Percentiles rank a stretch among this genome's conserved stretches.
Conservation (phyloP, 1,140 invertebrate species). For the Leptinotarsa lineolata region DNA sequence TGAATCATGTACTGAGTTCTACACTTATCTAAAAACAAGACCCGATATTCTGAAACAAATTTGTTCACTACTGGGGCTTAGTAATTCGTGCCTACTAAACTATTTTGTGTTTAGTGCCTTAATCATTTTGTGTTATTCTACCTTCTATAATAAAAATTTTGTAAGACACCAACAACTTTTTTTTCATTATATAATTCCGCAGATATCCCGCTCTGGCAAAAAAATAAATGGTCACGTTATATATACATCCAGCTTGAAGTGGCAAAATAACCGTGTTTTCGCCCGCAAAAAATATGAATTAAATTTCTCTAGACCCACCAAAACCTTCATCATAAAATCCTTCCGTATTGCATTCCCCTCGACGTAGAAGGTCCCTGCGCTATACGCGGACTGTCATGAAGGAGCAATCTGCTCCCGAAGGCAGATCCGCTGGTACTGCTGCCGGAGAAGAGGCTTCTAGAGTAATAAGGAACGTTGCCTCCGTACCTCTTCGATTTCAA, state of each 20-base stretch:
- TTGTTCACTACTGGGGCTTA: no score
- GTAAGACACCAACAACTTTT: no score
- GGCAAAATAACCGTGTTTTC: no score
- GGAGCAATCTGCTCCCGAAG: constrained; percentile 51
- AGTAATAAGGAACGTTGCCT: constrained; percentile 43
- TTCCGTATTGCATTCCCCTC: constrained; percentile 49
- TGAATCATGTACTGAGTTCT: no score
- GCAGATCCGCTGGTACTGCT: constrained; percentile 46
- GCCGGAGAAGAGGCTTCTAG: constrained; percentile 53
- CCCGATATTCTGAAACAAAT: no score
- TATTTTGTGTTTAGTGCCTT: no score
- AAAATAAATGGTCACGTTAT: neutral
- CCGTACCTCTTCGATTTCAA: constrained; percentile 60
- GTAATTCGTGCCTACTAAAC: no score
- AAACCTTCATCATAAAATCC: constrained; percentile 42
- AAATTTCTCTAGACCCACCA: neutral
- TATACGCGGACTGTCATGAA: constrained; percentile 52
- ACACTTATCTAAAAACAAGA: no score
- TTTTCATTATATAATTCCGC: no score
- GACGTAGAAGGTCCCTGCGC: constrained; percentile 44
- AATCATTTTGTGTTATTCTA: no score
- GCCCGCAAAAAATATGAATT: neutral
- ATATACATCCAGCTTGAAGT: neutral
- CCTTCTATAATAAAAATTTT: no score
- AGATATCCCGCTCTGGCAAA: no score